These are phyloP conservation scores for Coptodon rendalli DNA, from an alignment of 2,113 vertebrate genomes.

Conservation along the genomic window DNA sequence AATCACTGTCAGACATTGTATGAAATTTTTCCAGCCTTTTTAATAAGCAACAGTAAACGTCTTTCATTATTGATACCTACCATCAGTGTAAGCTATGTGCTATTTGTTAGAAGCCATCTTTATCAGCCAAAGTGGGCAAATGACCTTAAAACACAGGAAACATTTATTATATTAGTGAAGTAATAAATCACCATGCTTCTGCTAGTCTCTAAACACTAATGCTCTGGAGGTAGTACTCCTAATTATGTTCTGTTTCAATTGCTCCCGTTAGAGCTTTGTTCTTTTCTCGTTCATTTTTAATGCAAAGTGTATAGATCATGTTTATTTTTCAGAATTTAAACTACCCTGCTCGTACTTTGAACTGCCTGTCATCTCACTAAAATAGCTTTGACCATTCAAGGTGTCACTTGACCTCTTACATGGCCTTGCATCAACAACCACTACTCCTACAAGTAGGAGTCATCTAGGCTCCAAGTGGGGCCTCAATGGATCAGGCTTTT, in stretches of 20 bases:
- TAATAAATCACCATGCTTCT: conserved; percentile 29
- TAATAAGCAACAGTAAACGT: conserved; percentile 9
- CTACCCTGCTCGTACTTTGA: background rate
- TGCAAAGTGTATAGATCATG: background rate
- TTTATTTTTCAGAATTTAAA: background rate
- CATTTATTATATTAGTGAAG: conserved; percentile 14
- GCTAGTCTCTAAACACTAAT: conserved; percentile 1
- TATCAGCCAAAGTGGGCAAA: conserved; percentile 8
- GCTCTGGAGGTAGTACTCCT: background rate
- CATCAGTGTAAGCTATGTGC: background rate
- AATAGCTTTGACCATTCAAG: background rate
- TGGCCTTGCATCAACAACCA: background rate
- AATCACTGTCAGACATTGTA: conserved; percentile 31
- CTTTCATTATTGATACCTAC: conserved; percentile 26
- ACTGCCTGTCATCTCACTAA: background rate
- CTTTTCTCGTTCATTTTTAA: background rate
- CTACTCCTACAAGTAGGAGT: no score
- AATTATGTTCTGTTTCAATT: conserved; percentile 19
- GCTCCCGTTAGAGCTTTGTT: background rate
- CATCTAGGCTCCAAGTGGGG: background rate
- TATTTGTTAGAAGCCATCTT: background rate
- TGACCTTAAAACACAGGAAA: conserved; percentile 20
- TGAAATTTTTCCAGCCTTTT: conserved; percentile 13
- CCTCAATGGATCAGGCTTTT: background rate
- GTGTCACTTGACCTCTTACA: background rate